These are phyloP conservation scores for Cheilosia soror DNA, from an alignment of 2,888 invertebrate genomes.

Conservation along the genomic window DNA sequence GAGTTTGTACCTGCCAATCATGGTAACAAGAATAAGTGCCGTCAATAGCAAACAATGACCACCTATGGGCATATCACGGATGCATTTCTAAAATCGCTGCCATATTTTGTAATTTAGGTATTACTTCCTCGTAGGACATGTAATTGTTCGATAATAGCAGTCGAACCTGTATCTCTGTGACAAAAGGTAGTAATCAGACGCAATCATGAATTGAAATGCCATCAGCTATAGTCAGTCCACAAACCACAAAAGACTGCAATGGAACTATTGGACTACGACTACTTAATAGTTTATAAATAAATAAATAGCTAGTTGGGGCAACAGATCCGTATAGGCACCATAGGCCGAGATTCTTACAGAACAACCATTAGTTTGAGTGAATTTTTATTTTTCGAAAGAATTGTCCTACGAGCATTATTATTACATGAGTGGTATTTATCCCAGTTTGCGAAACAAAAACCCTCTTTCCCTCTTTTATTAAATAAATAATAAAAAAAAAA, in stretches of 20 bases:
- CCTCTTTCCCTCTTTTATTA: too few relatives aligned
- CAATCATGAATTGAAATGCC: constrained; percentile 19
- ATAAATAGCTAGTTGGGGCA: neutral
- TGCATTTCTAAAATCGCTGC: constrained; percentile 35
- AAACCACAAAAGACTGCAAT: neutral
- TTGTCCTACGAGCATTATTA: too few relatives aligned
- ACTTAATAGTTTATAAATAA: neutral
- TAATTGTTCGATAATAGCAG: constrained; percentile 1
- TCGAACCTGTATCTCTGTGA: constrained; percentile 31
- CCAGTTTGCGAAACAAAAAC: too few relatives aligned
- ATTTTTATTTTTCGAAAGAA: too few relatives aligned
- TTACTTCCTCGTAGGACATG: constrained; percentile 12
- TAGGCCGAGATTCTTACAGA: too few relatives aligned
- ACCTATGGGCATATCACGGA: constrained; percentile 46
- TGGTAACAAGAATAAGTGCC: constrained; percentile 55
- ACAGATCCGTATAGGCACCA: too few relatives aligned
- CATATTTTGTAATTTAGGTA: constrained; percentile 36
- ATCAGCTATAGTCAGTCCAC: neutral
- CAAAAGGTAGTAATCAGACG: constrained; percentile 42
- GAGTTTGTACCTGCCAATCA: constrained; percentile 54
- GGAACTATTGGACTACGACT: neutral
- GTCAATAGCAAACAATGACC: constrained; percentile 29
- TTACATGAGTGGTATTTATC: too few relatives aligned
- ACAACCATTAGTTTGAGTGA: too few relatives aligned
- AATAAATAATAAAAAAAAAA: too few relatives aligned